Evolutionary conservation across 1,140 invertebrate genomes (phyloP).

Genomic region (Pogonus chalceus): DNA sequence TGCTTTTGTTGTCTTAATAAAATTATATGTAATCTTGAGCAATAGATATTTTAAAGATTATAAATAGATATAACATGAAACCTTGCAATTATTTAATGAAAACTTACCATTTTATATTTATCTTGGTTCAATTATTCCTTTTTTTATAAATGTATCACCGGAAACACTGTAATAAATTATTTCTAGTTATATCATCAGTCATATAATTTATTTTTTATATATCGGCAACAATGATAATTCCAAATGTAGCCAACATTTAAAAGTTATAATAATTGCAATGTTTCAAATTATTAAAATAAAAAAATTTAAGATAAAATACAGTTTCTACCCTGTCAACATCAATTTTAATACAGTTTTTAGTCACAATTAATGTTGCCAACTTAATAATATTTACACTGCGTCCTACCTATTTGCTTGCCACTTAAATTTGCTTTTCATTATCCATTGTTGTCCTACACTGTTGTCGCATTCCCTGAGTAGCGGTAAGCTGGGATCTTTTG

Average conservation of each 20-base stretch:
- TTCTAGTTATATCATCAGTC: too few species aligned
- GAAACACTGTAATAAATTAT: too few species aligned
- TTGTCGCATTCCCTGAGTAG: constrained; percentile 67
- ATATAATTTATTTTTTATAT: not conserved
- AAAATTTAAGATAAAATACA: constrained; percentile 3
- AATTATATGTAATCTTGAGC: not conserved
- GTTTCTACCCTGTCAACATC: not conserved
- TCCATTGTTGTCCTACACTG: constrained; percentile 76
- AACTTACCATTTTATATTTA: too few species aligned
- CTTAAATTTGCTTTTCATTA: constrained; percentile 90
- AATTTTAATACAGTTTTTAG: not conserved
- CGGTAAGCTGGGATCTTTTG: constrained; percentile 50
- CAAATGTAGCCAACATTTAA: not conserved
- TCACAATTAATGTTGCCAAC: not conserved
- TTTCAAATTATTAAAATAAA: not conserved
- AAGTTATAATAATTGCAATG: not conserved
- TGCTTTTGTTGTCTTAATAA: not conserved
- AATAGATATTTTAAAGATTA: too few species aligned
- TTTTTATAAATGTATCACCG: too few species aligned
- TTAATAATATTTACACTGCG: constrained; percentile 5
- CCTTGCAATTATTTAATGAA: too few species aligned
- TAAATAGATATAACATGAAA: too few species aligned
- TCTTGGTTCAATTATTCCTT: too few species aligned
- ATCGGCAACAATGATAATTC: not conserved
- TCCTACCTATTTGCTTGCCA: constrained; percentile 61